These are phyloP conservation scores for Hydrochoerus hydrochaeris DNA, from an alignment of 2,113 vertebrate genomes.

Conservation along the genomic window DNA sequence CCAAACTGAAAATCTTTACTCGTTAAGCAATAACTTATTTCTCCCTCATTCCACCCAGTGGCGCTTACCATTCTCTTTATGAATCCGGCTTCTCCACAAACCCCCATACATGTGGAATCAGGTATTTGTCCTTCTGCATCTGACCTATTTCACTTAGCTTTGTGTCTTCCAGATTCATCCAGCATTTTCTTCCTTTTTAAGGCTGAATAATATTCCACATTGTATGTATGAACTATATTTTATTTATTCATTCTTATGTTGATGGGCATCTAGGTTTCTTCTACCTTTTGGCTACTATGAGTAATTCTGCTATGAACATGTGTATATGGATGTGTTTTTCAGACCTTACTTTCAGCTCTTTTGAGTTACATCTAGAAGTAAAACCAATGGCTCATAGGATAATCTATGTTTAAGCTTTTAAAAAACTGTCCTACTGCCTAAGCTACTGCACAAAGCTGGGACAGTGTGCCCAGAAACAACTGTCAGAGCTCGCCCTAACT, in stretches of 20 bases:
- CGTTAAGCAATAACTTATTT: background rate
- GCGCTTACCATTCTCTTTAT: background rate
- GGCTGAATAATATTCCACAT: background rate
- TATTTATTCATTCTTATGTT: background rate
- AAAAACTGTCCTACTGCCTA: background rate
- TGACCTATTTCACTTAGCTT: background rate
- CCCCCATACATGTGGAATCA: background rate
- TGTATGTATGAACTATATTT: background rate
- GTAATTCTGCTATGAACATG: background rate
- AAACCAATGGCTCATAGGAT: background rate
- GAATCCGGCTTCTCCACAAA: background rate
- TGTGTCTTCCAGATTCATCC: background rate
- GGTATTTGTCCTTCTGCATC: background rate
- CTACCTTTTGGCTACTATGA: background rate
- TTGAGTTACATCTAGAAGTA: background rate
- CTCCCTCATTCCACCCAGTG: background rate
- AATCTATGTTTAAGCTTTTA: background rate
- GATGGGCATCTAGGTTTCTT: background rate
- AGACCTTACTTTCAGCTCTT: background rate
- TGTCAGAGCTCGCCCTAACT: background rate
- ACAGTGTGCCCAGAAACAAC: background rate
- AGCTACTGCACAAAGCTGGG: background rate
- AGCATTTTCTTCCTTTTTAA: background rate
- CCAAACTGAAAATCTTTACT: background rate
- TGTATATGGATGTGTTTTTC: accelerated